Percentiles rank a stretch among this genome's conserved stretches.
Conservation (phyloP, 2,888 invertebrate species). For the Strigamia transsilvanica region DNA sequence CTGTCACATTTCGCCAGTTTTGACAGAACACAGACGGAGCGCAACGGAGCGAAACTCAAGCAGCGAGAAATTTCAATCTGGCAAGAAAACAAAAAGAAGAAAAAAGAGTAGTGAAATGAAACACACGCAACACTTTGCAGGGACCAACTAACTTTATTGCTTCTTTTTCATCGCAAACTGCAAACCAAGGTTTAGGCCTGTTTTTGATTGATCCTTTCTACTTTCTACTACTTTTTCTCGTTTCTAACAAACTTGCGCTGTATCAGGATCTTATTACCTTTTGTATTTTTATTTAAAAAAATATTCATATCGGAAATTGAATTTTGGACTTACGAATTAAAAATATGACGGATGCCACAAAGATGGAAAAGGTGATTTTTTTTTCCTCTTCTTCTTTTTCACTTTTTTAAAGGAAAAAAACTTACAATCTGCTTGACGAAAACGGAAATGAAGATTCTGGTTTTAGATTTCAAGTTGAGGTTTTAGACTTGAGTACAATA, state of each 20-base stretch:
- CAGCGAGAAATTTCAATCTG: slow-evolving; percentile 49
- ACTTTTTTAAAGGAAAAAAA: neutral
- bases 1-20: slow-evolving; percentile 49
- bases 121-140: slow-evolving; percentile 43
- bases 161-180: slow-evolving; percentile 1
- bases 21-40: slow-evolving; percentile 47
- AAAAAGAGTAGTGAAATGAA: slow-evolving; percentile 34
- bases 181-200: slow-evolving; percentile 1
- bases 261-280: neutral
- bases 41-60: slow-evolving; percentile 48
- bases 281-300: neutral
- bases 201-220: neutral
- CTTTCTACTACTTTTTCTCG: neutral
- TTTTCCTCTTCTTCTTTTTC: neutral
- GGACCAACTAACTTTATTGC: slow-evolving; percentile 45
- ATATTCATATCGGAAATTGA: slow-evolving; percentile 27
- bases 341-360: neutral
- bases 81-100: slow-evolving; percentile 43
- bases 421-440: neutral
- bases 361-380: neutral
- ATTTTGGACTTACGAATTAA: neutral
- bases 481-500: neutral
- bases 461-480: slow-evolving; percentile 23
- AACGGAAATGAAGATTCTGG: slow-evolving; percentile 20
- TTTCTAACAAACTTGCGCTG: neutral